Base-by-base conservation (phyloP, 23 tunicate species). In the Halocynthia aurantium region DNA sequence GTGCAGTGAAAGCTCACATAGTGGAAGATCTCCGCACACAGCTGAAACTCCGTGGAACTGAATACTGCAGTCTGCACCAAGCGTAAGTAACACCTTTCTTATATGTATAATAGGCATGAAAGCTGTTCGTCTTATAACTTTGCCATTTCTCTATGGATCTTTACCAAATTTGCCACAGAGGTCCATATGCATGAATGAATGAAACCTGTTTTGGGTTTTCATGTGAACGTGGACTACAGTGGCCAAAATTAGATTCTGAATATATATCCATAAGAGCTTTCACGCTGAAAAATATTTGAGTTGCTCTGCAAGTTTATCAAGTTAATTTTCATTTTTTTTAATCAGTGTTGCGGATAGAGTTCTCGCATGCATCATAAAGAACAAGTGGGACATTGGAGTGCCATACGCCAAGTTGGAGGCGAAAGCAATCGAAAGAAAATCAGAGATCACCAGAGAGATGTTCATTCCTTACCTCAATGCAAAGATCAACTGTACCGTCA, bases 281-380 rank as follows among this genome's bases (percentile, higher is more conserved):
- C n/a, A n/a, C n/a, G n/a, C n/a, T n/a, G n/a, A n/a, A n/a, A n/a
- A n/a, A n/a, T n/a, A n/a, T n/a, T n/a, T n/a, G n/a, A n/a, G 44
- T 31, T 31, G 44, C 44, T 31, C 44, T 31, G 44, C 4, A 31
- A 31, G 44, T 31, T 31, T 31, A 31, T 31, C 2, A 31, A 31
- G 44, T 31, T 31, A 31, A 31, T 31, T 31, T 31, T 58, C 17
- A 1, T 58, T 58, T 58, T 13, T 68, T 68, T 9, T n/a, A 44
- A 10, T 71, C 76, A 71, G 76, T 5, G 76, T 71, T 50, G 76
- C 76, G 31, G 76, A 71, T 20, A 18, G 49, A 51, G 31, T 52
- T 50, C 55, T 50, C 55, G 49, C 5, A 71, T 8, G 10, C 69
- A 71, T 71, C 49, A 9, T 71, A 10, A 71, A 53, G 13, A 51